phyloP scores from a whole-genome alignment of 2,797 vertebrate species.

The Fistularia tabacaria region DNA sequence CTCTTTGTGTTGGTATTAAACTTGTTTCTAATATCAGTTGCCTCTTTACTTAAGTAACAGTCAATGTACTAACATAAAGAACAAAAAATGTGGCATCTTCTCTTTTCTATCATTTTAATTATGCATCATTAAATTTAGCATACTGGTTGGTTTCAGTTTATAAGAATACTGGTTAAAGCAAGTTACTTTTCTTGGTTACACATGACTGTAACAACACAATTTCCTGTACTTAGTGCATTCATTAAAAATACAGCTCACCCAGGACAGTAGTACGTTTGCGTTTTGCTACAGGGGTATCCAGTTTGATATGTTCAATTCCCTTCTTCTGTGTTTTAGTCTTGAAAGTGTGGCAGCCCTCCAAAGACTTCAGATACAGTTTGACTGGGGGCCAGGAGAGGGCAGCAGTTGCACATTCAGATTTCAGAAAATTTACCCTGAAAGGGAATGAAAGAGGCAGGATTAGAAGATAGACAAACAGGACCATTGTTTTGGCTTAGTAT shows the following conservation, averaged over 20 bases:
- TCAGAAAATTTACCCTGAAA: conserved; percentile 50
- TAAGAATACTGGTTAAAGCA: too few relatives aligned
- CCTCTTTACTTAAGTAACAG: too few relatives aligned
- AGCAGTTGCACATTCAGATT: conserved; percentile 48
- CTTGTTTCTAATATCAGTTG: too few relatives aligned
- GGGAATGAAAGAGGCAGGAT: background rate
- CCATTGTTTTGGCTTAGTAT: conserved; percentile 16
- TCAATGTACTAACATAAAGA: too few relatives aligned
- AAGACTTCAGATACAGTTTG: conserved; percentile 58
- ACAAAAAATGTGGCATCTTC: too few relatives aligned
- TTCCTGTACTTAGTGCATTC: too few relatives aligned
- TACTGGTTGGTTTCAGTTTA: too few relatives aligned
- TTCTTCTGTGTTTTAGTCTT: conserved; percentile 30
- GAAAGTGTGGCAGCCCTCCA: conserved; percentile 27
- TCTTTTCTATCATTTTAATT: too few relatives aligned
- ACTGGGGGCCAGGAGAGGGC: conserved; percentile 64
- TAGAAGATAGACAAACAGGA: conserved; percentile 36
- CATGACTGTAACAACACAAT: too few relatives aligned
- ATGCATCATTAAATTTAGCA: too few relatives aligned
- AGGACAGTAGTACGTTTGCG: conserved; percentile 42
- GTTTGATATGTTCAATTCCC: background rate
- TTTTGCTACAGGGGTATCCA: conserved; percentile 44
- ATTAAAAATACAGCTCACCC: conserved; percentile 26
- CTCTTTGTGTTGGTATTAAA: too few relatives aligned
- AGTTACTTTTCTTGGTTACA: too few relatives aligned